Evolutionary conservation across 2,113 vertebrate genomes (phyloP).

Genomic region (Fulmarus glacialis): DNA sequence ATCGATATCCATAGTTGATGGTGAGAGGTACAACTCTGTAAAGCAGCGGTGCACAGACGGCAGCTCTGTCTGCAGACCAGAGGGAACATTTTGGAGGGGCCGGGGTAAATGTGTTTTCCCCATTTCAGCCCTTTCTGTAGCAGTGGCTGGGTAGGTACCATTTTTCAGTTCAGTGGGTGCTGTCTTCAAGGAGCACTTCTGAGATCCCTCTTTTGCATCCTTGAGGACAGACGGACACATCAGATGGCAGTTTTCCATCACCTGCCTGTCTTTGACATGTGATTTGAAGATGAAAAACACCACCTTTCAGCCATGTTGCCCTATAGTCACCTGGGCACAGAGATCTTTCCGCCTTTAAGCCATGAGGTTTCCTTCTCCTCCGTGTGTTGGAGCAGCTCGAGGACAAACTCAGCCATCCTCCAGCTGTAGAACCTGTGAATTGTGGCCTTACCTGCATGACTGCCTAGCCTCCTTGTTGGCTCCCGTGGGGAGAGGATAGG

Average conservation of each 20-base stretch:
- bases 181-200: background rate
- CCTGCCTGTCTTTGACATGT: background rate
- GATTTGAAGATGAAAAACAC: background rate
- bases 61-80: background rate
- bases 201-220: background rate
- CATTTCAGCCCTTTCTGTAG: background rate
- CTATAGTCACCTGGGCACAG: background rate
- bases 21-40: background rate
- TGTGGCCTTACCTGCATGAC: background rate
- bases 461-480: background rate
- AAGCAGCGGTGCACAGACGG: background rate
- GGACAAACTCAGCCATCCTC: background rate
- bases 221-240: background rate
- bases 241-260: background rate
- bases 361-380: background rate
- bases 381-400: background rate
- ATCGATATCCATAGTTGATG: rapidly evolving
- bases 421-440: background rate
- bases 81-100: background rate
- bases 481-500: background rate
- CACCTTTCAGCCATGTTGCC: background rate
- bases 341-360: background rate
- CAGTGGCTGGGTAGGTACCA: background rate
- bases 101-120: background rate
- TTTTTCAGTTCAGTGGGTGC: background rate